Conservation (phyloP, 2,797 vertebrate species). For the Propithecus deckenii region DNA sequence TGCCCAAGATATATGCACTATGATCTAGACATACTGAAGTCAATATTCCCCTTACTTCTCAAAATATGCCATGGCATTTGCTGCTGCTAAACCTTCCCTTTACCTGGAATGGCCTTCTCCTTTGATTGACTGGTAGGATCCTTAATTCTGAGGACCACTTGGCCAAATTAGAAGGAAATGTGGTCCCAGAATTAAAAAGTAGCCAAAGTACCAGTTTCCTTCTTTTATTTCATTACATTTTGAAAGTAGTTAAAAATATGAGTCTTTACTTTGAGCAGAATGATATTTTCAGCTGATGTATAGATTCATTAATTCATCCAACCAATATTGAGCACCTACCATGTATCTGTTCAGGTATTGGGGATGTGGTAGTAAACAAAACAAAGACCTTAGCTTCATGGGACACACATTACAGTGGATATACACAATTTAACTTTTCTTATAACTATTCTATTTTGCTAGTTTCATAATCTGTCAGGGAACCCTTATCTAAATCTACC, state of each 20-base stretch:
- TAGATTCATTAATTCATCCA: neutral
- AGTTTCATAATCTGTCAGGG: neutral
- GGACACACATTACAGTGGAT: neutral
- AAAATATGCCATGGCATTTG: neutral
- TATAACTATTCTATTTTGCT: neutral
- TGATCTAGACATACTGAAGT: neutral
- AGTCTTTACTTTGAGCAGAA: neutral
- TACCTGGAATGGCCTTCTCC: neutral
- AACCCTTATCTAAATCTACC: neutral
- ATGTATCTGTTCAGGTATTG: neutral
- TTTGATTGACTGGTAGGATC: neutral
- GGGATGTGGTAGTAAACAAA: neutral
- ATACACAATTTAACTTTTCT: neutral
- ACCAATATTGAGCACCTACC: neutral
- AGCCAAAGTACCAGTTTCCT: neutral
- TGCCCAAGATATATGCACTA: neutral
- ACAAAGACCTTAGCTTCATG: neutral
- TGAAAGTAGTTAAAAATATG: neutral
- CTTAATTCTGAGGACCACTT: constrained; percentile 25
- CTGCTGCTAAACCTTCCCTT: neutral
- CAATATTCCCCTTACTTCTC: neutral
- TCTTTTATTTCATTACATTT: neutral
- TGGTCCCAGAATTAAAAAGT: neutral
- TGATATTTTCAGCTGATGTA: neutral
- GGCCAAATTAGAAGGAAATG: constrained; percentile 2